Evolutionary conservation across 2,113 vertebrate species (phyloP).

Genomic region (Raja brachyura): DNA sequence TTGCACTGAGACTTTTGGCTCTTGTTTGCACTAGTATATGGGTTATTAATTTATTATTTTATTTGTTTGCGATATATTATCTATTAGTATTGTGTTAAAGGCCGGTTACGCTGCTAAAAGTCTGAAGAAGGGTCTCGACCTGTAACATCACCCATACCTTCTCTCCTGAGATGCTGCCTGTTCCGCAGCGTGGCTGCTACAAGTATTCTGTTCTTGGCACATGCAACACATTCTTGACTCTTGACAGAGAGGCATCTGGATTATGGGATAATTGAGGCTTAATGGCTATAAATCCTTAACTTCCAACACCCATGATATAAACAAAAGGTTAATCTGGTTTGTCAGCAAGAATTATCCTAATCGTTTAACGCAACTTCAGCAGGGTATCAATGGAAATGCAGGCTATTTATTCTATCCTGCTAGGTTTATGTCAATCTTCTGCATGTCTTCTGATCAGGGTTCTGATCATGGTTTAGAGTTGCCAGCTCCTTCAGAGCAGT

Average conservation of each 20-base stretch:
- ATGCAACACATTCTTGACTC: too few species aligned
- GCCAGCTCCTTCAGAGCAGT: background rate
- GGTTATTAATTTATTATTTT: too few species aligned
- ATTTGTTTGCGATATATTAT: too few species aligned
- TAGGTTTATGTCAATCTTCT: background rate
- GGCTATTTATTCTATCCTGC: background rate
- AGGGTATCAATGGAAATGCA: background rate
- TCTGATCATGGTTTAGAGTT: background rate
- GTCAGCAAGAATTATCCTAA: background rate
- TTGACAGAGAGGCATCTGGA: background rate
- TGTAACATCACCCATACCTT: too few species aligned
- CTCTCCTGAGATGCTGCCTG: too few species aligned
- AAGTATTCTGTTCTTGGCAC: too few species aligned
- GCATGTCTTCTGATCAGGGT: background rate
- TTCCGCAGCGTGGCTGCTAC: too few species aligned
- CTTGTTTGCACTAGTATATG: too few species aligned
- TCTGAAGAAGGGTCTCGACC: too few species aligned
- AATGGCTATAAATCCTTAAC: background rate
- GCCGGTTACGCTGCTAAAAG: too few species aligned
- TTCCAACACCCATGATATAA: background rate
- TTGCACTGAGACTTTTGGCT: too few species aligned
- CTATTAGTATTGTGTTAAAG: too few species aligned
- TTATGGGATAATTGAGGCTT: background rate
- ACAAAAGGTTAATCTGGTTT: background rate
- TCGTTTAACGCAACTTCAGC: background rate